Evolutionary conservation across 2,797 vertebrate species (phyloP).

Genomic region (Acrossocheilus fasciatus): DNA sequence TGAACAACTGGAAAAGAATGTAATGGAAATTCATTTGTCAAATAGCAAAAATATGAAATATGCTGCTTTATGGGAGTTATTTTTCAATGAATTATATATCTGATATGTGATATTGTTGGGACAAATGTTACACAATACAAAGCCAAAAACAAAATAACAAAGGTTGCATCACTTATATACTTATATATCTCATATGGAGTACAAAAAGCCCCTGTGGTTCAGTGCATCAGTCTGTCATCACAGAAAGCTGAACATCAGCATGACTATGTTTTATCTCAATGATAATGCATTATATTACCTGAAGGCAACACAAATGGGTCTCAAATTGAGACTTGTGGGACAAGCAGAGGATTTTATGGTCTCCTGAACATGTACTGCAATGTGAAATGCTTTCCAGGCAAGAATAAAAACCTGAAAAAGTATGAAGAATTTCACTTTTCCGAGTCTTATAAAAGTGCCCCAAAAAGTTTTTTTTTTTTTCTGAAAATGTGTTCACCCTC

Average conservation of each 20-base stretch:
- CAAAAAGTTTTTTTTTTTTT: not conserved
- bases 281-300: slow-evolving; percentile 37
- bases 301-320: slow-evolving; percentile 32
- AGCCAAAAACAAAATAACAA: not conserved
- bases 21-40: not conserved
- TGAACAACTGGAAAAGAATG: not conserved
- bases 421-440: not conserved
- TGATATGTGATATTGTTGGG: not conserved
- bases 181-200: not conserved
- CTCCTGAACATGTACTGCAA: not conserved
- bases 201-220: slow-evolving; percentile 2
- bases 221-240: slow-evolving; percentile 9
- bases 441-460: not conserved
- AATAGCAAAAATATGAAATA: not conserved
- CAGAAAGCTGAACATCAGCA: slow-evolving; percentile 18
- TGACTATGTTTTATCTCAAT: not conserved
- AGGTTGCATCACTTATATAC: not conserved
- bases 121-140: not conserved
- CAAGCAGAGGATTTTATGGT: not conserved
- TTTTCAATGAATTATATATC: not conserved
- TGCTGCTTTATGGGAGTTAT: not conserved
- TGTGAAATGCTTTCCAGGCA: slow-evolving; percentile 14
- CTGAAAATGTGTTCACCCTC: not conserved
- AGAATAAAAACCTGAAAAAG: not conserved
- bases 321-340: not conserved